Conservation (phyloP, 2,797 vertebrate genomes). For the Coregonus sp. region DNA sequence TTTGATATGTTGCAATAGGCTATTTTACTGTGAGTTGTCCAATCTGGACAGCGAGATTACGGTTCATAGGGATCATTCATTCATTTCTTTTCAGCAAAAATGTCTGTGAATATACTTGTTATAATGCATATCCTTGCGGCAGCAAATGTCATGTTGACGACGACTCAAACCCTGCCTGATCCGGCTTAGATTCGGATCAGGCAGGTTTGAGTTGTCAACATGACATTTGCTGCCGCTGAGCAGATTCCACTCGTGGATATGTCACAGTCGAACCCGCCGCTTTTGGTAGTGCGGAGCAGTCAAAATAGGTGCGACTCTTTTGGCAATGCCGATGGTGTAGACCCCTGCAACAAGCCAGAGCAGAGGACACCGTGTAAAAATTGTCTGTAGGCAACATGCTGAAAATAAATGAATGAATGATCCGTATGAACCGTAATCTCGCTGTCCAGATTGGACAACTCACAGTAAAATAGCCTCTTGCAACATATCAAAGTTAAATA, state of each 20-base stretch:
- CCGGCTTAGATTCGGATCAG: slow-evolving; percentile 42
- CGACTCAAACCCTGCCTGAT: no score
- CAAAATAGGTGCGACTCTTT: slow-evolving; percentile 73
- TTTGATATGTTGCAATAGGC: neutral
- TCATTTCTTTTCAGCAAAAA: neutral
- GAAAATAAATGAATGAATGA: neutral
- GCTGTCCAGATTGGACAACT: neutral
- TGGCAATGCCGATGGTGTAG: slow-evolving; percentile 50
- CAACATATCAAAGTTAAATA: neutral
- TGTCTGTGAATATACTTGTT: neutral
- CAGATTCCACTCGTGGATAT: neutral
- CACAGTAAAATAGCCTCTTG: neutral
- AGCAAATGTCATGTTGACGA: no score
- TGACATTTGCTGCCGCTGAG: slow-evolving; percentile 23
- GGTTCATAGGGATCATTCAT: neutral
- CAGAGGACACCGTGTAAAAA: slow-evolving; percentile 15
- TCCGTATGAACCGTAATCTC: neutral
- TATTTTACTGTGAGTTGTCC: neutral
- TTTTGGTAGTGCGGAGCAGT: slow-evolving; percentile 59
- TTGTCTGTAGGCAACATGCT: slow-evolving; percentile 8
- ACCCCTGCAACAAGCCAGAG: slow-evolving; percentile 29
- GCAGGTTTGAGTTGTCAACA: slow-evolving; percentile 55
- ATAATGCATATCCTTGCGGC: neutral
- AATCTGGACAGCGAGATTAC: neutral
- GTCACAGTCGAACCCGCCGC: slow-evolving; percentile 28